phyloP scores from a whole-genome alignment of 2,888 invertebrate species.

The Epinotia demarniana region DNA sequence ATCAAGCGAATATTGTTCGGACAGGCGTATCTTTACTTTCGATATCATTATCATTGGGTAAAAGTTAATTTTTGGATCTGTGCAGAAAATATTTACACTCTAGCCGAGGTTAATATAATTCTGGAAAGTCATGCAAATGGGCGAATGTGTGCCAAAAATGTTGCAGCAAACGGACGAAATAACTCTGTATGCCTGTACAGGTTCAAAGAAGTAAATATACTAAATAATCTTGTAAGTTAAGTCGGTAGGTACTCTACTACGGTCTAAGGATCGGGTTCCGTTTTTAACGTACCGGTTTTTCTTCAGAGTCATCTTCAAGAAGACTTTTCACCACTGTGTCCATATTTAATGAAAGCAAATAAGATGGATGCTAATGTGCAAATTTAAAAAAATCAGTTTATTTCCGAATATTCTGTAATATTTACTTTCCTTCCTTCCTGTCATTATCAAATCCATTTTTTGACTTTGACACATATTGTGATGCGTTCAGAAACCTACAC shows the following conservation, averaged over 20 bases:
- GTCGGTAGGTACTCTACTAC: background rate
- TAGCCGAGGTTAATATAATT: background rate
- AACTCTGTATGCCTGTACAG: background rate
- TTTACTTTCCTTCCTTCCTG: too few relatives aligned
- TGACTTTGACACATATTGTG: too few relatives aligned
- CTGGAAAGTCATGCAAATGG: background rate
- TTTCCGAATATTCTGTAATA: too few relatives aligned
- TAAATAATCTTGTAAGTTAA: background rate
- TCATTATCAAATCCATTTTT: too few relatives aligned
- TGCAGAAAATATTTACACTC: background rate
- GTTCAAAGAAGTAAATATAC: background rate
- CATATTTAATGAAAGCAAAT: slow-evolving; percentile 55
- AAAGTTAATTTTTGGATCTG: background rate
- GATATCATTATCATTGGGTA: too few relatives aligned
- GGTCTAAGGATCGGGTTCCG: background rate
- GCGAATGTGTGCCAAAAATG: background rate
- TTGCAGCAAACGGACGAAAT: background rate
- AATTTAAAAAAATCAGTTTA: too few relatives aligned
- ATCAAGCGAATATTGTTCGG: too few relatives aligned
- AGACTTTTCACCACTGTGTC: slow-evolving; percentile 78
- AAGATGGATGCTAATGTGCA: background rate
- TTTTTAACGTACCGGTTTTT: slow-evolving; percentile 54
- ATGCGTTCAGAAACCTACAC: too few relatives aligned
- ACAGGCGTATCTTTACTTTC: too few relatives aligned
- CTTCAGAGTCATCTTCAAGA: slow-evolving; percentile 71